Evolutionary conservation across 2,113 vertebrate genomes (phyloP).

Genomic region (Triplophysa siluroides): DNA sequence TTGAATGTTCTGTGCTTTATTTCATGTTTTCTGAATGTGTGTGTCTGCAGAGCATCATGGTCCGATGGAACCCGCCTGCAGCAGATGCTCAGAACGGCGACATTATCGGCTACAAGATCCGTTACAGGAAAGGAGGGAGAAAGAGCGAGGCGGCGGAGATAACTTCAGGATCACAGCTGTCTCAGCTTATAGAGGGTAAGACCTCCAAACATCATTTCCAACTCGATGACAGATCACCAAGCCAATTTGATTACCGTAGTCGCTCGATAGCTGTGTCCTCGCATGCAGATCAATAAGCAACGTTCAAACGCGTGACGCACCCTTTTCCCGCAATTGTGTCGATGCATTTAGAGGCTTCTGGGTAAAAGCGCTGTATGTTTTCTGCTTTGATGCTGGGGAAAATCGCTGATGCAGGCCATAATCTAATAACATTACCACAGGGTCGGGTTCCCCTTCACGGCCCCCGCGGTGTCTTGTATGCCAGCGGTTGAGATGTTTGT

Average conservation of each 20-base stretch:
- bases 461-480: too few species aligned
- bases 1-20: too few species aligned
- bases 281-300: too few species aligned
- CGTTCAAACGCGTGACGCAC: too few species aligned
- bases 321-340: too few species aligned
- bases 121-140: conserved; percentile 90
- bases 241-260: not conserved
- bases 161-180: conserved; percentile 83
- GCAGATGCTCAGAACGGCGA: conserved; percentile 86
- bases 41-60: conserved; percentile 82
- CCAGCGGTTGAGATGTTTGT: conserved; percentile 61
- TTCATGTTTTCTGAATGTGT: not conserved
- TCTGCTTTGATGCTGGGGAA: too few species aligned
- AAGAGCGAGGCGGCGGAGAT: conserved; percentile 89
- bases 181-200: conserved; percentile 88
- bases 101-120: conserved; percentile 91
- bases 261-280: not conserved
- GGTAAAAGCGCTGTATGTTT: too few species aligned
- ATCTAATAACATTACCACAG: too few species aligned
- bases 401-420: too few species aligned
- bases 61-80: conserved; percentile 93
- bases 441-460: too few species aligned
- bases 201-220: not conserved
- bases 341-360: too few species aligned
- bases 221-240: not conserved